Evolutionary conservation across 2,888 invertebrate genomes (phyloP), one percentile per base, ranked within the genome.

Genomic region (Diadromus collaris): DNA sequence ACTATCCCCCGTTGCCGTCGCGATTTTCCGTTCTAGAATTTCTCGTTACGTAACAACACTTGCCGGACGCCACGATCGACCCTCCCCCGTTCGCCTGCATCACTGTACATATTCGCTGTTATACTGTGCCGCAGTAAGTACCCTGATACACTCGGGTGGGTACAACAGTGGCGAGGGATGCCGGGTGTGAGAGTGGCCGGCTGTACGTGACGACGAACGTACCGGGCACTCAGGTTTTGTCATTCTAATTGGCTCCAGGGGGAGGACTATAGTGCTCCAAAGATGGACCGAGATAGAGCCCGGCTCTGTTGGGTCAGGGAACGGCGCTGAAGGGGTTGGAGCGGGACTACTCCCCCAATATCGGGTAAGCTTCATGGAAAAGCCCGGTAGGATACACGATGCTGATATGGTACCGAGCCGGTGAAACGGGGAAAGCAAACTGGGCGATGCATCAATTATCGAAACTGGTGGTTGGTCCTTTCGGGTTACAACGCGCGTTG

Each of bases 381-480:
- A 34, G 16, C 24, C 4, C 41, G 3, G 38, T 27, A 24, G 27
- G 19, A 34, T 24, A 24, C 44, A 32, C 41, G 58, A 69, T 46
- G 19, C 61, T 10, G 21, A 24, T 65, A 21, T 51, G 3, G 51
- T 51, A 75, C 58, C 58, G 69, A 44, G 60, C 69, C 21, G 32
- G 32, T 41, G 38, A 27, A 41, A 54, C 34, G 60, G 60, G 51
- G 64, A 70, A 73, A 65, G 72, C 79, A 72, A 79, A 65, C 76
- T 76, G 79, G 69, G 74, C 71, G 85, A 88, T 88, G 88, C 89
- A 89, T 89, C 89, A 89, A 89, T 90, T 89, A 88, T 88, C 88
- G 88, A 88, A 88, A 87, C 86, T 86, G 82, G 83, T 85, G 83
- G 82, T 76, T 75, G 56, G 81, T 79, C 83, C 83, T 82, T 83